These are phyloP conservation scores for Ridgeia piscesae DNA, from an alignment of 1,140 invertebrate species.

Conservation along the genomic window DNA sequence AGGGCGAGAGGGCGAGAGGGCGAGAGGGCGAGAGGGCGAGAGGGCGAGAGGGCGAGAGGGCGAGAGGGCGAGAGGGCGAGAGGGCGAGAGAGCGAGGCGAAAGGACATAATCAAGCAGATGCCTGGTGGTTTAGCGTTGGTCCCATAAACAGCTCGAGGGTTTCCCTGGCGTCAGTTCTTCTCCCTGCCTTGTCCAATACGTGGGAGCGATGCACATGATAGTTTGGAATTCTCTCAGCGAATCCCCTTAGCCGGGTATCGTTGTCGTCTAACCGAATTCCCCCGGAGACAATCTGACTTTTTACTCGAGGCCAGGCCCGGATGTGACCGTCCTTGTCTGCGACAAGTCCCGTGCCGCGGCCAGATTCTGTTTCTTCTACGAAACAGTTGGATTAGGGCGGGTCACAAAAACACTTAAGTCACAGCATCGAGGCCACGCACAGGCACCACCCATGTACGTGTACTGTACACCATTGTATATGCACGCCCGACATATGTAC, in stretches of 20 bases:
- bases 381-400: not conserved
- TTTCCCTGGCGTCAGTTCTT: not conserved
- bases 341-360: not conserved
- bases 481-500: too few species aligned
- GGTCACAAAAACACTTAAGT: not conserved
- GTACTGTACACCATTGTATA: too few species aligned
- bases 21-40: too few species aligned
- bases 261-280: not conserved
- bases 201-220: not conserved
- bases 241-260: not conserved
- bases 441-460: not conserved
- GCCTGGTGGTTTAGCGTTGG: not conserved
- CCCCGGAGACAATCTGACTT: not conserved
- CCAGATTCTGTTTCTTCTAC: not conserved
- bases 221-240: not conserved
- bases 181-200: not conserved
- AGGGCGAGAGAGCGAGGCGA: not conserved
- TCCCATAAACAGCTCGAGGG: not conserved
- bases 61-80: too few species aligned
- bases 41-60: too few species aligned
- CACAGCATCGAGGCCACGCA: not conserved
- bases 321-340: not conserved
- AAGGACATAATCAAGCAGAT: not conserved
- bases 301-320: not conserved
- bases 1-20: too few species aligned